Evolutionary conservation across 2,797 vertebrate species (phyloP).

Genomic region (Sebastes goodei): DNA sequence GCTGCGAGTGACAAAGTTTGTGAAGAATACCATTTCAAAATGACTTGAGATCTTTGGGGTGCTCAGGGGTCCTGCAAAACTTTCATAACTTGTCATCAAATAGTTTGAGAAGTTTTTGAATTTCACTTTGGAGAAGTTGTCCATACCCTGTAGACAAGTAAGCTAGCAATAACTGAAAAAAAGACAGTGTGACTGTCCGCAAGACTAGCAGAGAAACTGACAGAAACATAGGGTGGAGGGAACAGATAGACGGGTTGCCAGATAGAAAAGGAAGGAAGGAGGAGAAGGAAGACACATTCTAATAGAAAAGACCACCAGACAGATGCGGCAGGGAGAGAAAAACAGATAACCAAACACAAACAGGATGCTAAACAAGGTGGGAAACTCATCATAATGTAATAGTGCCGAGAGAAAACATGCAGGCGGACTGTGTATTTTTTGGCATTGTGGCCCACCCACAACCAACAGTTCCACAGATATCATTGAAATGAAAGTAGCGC

Average conservation of each 20-base stretch:
- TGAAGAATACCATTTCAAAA: conserved; percentile 1
- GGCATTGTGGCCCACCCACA: background rate
- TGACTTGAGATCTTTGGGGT: background rate
- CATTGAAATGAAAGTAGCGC: background rate
- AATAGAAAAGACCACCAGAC: background rate
- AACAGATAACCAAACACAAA: background rate
- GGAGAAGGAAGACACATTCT: background rate
- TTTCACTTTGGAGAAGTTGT: conserved; percentile 31
- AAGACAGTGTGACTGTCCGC: background rate
- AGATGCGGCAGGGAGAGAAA: background rate
- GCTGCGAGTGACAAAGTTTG: background rate
- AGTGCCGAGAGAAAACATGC: background rate
- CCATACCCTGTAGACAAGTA: conserved; percentile 8
- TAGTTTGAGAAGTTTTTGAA: conserved; percentile 21
- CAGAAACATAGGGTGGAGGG: background rate
- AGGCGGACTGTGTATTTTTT: background rate
- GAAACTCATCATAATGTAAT: background rate
- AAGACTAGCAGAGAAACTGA: background rate
- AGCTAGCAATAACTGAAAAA: background rate
- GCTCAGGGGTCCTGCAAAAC: conserved; percentile 17
- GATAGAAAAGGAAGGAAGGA: background rate
- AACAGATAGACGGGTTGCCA: background rate
- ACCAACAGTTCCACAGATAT: background rate
- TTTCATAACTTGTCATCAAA: conserved; percentile 32
- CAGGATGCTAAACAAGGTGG: background rate